Base-by-base conservation (phyloP, 2,113 vertebrate genomes). In the Pelecanoides urinatrix region DNA sequence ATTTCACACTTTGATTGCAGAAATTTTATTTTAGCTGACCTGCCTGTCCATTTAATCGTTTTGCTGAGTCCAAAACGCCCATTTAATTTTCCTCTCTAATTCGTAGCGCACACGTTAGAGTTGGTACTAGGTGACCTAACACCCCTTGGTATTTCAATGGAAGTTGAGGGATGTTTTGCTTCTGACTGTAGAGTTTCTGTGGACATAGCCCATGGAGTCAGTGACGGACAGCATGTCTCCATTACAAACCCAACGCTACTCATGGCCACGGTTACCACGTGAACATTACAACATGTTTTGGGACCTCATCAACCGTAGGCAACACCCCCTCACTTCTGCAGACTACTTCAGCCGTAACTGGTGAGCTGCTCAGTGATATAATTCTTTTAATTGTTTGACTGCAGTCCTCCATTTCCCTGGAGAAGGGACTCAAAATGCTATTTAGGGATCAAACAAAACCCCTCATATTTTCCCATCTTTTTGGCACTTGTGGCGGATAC, bases 101-200 rank as follows among this genome's bases (percentile, higher is more conserved):
- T 73, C 2, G 1, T 1, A 75, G 47, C 44, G 26, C 36, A 22
- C 56, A 38, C 0, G 0, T 27, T 53, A 68, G 30, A 55, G 55
- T 2, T 23, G 65, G 19, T 19, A n/a, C 8, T 4, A 71, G 42
- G 38, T 74, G 91, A 65, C 36, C 65, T 55, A 65, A 76, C 29
- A 45, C 11, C 42, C n/a, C 44, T 23, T 4, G 12, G 71, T 62
- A 52, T 40, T 80, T 75, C 74, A 67, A 1, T 0, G 3, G 20
- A 40, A 88, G 49, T 6, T 29, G 30, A 62, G 47, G 66, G 29
- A 53, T 20, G 50, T 36, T 82, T 32, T 75, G 52, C 40, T 82
- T 72, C 88, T 55, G 67, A 7, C 34, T 12, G 34, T 13, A 36
- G 47, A 62, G 70, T 8, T 86, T 23, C 44, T 55, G 40, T 3